These are phyloP conservation scores for Scaptomyza pallida DNA, from an alignment of 1,140 invertebrate genomes.

Conservation along the genomic window DNA sequence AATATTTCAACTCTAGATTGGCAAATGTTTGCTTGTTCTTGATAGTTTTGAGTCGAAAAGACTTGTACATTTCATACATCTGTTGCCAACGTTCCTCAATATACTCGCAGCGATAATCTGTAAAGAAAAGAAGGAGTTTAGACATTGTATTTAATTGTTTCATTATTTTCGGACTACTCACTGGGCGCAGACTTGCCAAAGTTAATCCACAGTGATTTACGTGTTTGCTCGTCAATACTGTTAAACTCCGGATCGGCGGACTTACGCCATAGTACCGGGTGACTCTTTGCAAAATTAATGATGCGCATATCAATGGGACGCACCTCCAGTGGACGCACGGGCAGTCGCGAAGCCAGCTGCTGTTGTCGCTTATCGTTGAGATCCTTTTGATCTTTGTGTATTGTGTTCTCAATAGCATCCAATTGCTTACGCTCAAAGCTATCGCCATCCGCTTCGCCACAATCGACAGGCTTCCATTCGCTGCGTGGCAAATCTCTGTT, in stretches of 20 bases:
- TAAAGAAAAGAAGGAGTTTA: slow-evolving; percentile 6
- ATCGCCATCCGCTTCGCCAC: slow-evolving; percentile 76
- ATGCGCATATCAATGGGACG: slow-evolving; percentile 69
- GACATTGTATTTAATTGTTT: no score
- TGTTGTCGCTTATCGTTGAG: slow-evolving; percentile 5
- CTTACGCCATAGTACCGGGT: slow-evolving; percentile 78
- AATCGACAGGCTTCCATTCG: slow-evolving; percentile 68
- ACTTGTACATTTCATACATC: slow-evolving; percentile 82
- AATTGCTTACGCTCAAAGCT: slow-evolving; percentile 65
- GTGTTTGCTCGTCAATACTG: slow-evolving; percentile 74
- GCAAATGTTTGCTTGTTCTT: slow-evolving; percentile 63
- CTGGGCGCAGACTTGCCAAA: slow-evolving; percentile 68
- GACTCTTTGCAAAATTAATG: slow-evolving; percentile 80
- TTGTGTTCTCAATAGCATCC: slow-evolving; percentile 69
- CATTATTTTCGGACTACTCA: slow-evolving; percentile 29
- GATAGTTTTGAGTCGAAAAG: slow-evolving; percentile 77
- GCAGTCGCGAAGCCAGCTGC: slow-evolving; percentile 9
- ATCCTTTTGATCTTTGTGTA: slow-evolving; percentile 35
- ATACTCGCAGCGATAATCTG: slow-evolving; percentile 69
- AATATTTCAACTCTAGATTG: slow-evolving; percentile 76
- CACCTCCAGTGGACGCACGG: slow-evolving; percentile 61
- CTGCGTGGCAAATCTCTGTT: slow-evolving; percentile 65
- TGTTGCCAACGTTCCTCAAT: slow-evolving; percentile 78
- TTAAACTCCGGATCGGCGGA: slow-evolving; percentile 70
- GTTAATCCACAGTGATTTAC: slow-evolving; percentile 71